phyloP scores from a whole-genome alignment of 2,113 vertebrate species.

The Pachycephala philippinensis region DNA sequence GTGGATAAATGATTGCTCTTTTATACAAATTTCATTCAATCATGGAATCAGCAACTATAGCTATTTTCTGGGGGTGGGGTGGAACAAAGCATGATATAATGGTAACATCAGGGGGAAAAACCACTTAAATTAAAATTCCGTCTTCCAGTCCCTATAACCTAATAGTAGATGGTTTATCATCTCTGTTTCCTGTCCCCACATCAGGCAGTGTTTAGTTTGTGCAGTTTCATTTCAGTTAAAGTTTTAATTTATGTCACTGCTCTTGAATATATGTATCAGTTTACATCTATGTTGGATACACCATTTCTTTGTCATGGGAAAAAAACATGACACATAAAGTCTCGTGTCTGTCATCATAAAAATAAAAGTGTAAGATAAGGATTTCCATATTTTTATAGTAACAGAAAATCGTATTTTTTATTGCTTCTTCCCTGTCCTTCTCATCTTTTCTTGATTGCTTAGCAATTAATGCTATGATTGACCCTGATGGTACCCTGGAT shows the following conservation, averaged over 20 bases:
- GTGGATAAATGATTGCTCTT: neutral
- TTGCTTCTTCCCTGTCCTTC: neutral
- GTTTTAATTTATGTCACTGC: neutral
- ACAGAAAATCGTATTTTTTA: neutral
- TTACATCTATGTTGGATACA: neutral
- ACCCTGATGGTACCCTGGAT: conserved; percentile 94
- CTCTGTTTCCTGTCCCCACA: neutral
- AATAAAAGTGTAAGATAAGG: neutral
- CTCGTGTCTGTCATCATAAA: neutral
- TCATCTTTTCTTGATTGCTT: neutral
- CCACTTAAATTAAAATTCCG: neutral
- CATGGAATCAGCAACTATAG: neutral
- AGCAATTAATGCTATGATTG: conserved; percentile 97
- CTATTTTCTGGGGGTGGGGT: neutral
- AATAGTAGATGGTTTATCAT: fast-evolving
- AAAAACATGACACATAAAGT: neutral
- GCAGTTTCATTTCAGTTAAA: neutral
- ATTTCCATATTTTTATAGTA: neutral
- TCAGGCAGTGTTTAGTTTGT: neutral
- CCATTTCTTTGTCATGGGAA: neutral
- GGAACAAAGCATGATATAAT: neutral
- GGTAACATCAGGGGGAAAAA: neutral
- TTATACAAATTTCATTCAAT: neutral
- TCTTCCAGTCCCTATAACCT: neutral
- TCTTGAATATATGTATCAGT: neutral